These are phyloP conservation scores for Octomys mimax DNA, from an alignment of 2,797 vertebrate genomes.

Conservation along the genomic window DNA sequence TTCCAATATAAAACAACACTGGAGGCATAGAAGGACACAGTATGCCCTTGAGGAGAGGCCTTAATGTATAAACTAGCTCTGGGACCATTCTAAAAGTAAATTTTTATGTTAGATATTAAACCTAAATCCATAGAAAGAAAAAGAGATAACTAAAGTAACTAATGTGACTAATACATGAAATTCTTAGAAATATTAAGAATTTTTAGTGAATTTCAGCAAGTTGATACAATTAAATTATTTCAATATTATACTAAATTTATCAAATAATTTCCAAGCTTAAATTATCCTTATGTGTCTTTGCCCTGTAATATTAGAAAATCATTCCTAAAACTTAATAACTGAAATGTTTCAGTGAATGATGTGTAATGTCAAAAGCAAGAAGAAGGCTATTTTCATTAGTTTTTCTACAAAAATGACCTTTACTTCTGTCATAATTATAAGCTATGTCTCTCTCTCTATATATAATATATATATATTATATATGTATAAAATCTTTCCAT, in stretches of 20 bases:
- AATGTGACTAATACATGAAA: background rate
- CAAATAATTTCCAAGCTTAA: background rate
- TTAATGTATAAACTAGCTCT: conserved; percentile 33
- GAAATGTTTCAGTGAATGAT: background rate
- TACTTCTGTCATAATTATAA: conserved; percentile 29
- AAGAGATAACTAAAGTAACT: conserved; percentile 3
- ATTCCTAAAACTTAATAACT: background rate
- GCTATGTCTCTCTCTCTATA: background rate
- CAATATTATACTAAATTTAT: background rate
- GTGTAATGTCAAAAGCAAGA: background rate
- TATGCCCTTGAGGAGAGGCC: background rate
- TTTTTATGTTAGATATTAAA: conserved; percentile 10
- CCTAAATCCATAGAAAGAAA: conserved; percentile 44
- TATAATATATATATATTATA: too few species aligned
- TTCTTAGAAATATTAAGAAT: conserved; percentile 29
- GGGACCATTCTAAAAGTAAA: background rate
- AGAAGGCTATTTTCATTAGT: background rate
- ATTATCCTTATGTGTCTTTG: conserved; percentile 6
- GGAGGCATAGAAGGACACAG: conserved; percentile 32
- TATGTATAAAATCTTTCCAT: background rate
- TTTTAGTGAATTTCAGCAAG: background rate
- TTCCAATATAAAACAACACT: background rate
- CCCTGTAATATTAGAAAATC: background rate
- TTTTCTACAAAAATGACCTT: background rate
- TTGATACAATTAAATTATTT: background rate